Evolutionary conservation across 2,888 invertebrate species (phyloP), one percentile per base, ranked within the genome.

Genomic region (Netelia inedita): DNA sequence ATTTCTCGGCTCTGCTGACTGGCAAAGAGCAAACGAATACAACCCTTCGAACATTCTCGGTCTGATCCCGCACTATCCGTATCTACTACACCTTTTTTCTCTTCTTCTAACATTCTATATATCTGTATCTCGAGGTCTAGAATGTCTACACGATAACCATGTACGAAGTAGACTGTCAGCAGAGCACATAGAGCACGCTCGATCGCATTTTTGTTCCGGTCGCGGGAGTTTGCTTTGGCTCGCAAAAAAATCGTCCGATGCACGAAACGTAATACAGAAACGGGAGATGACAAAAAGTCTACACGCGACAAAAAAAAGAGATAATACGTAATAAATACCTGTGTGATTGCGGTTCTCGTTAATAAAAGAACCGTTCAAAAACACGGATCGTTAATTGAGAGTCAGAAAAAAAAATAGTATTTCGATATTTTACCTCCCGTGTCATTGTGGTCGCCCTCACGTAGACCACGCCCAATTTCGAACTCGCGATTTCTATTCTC

Each of bases 351-450:
- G 61, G 61, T 73, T 84, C 80, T 63, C 41, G 79, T 59, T 35
- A 35, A 35, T 35, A 35, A 35, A 6, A 35, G 35, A 35, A 35
- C 35, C 35, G 35, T 35, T 5, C 6, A 35, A 35, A 35, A 35
- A 35, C 6, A 35, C 59, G 66, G 73, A 87, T 85, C 84, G 81
- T 86, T 85, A 86, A 35, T 35, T 85, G 80, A 35, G 3, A 53
- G 55, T 43, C 50, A 19, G 59, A 50, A 46, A 78, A 75, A 73
- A 68, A 61, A 66, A 16, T 63, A 28, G 63, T 55, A 28, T 59
- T 21, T 55, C 68, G 46, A 21, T 53, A n/a, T 73, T 41, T 79
- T 28, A 55, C 10, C 28, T 78, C 59, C 6, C 43, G 8, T 53
- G 53, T 21, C 19, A 21, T 35, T 50, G 61, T 16, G 9, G 53